phyloP scores from a whole-genome alignment of 2,797 vertebrate species.

The Phoeniculus purpureus region DNA sequence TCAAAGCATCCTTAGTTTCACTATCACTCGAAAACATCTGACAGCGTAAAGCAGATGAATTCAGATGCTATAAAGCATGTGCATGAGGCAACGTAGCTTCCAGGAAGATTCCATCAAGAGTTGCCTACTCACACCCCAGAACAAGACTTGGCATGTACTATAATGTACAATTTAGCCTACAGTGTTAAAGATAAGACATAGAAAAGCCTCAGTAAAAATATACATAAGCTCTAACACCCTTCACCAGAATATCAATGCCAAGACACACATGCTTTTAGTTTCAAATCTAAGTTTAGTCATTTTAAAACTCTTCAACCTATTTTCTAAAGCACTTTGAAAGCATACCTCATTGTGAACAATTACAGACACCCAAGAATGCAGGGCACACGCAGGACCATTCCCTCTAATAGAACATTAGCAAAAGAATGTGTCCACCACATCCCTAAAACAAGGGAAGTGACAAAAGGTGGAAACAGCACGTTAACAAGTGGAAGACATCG shows the following conservation, averaged over 20 bases:
- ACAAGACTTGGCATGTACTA: not conserved
- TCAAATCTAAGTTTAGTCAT: not conserved
- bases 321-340: not conserved
- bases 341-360: not conserved
- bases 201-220: constrained; percentile 7
- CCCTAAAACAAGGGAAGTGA: not conserved
- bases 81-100: not conserved
- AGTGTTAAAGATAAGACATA: not conserved
- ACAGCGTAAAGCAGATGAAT: not conserved
- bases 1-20: not conserved
- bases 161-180: not conserved
- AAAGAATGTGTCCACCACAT: not conserved
- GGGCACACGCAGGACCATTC: fast-evolving
- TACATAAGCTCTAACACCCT: not conserved
- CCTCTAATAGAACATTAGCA: not conserved
- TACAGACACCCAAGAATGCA: fast-evolving
- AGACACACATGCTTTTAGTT: not conserved
- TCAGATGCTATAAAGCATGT: not conserved
- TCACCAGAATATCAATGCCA: not conserved
- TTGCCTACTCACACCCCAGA: constrained; percentile 6
- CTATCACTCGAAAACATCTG: not conserved
- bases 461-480: not conserved
- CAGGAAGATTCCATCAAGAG: not conserved
- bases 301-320: not conserved
- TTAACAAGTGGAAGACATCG: not conserved